phyloP scores from a whole-genome alignment of 2,797 vertebrate genomes.

The Mus spretus region DNA sequence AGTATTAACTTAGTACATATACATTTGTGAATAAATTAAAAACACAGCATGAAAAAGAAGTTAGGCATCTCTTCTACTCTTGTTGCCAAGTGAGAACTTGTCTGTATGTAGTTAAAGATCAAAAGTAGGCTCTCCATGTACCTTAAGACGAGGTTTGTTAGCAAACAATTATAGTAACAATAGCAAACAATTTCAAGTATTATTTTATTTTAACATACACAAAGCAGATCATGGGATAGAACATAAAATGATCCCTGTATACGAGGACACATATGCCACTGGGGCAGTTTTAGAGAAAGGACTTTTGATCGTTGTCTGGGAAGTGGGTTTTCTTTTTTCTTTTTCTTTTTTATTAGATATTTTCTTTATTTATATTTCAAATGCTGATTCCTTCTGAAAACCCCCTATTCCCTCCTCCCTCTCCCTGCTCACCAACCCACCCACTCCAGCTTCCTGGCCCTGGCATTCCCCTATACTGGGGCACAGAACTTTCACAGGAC shows the following conservation, averaged over 20 bases:
- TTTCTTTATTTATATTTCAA: too few relatives aligned
- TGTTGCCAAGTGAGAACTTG: not conserved
- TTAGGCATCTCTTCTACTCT: not conserved
- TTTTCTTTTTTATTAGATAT: too few relatives aligned
- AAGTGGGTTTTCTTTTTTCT: not conserved
- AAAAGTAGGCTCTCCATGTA: slow-evolving; percentile 34
- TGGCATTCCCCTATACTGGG: too few relatives aligned
- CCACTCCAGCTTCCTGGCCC: too few relatives aligned
- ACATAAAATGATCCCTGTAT: not conserved
- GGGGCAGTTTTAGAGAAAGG: slow-evolving; percentile 1
- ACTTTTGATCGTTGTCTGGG: not conserved
- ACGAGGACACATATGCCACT: not conserved
- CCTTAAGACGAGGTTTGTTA: slow-evolving; percentile 27
- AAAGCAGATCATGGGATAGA: not conserved
- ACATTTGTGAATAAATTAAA: slow-evolving; percentile 50
- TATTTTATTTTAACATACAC: slow-evolving; percentile 16
- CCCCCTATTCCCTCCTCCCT: too few relatives aligned
- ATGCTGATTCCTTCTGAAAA: too few relatives aligned
- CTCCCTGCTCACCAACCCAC: too few relatives aligned
- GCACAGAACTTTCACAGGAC: too few relatives aligned
- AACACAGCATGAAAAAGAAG: slow-evolving; percentile 36
- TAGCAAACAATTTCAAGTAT: not conserved
- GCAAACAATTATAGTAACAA: not conserved
- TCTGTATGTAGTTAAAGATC: not conserved
- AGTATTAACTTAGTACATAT: not conserved